phyloP scores from a whole-genome alignment of 2,888 invertebrate species.

The Argyresthia albistria region DNA sequence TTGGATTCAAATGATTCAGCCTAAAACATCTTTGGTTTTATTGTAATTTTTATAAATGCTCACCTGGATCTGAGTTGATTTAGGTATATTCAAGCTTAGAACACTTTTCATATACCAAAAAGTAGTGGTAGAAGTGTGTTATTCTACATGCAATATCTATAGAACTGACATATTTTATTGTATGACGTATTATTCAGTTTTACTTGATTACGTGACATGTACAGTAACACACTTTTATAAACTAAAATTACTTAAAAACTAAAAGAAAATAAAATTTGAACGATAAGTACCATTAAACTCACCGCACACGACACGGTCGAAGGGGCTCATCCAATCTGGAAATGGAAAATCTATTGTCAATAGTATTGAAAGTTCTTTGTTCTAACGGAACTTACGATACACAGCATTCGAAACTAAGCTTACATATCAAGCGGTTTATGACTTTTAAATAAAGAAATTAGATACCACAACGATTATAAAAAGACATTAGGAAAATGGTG shows the following conservation, averaged over 20 bases:
- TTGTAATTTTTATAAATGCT: not conserved
- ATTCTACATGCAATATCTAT: no score
- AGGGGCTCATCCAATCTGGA: slow-evolving; percentile 96
- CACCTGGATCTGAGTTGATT: not conserved
- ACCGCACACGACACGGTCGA: slow-evolving; percentile 95
- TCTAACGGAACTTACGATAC: slow-evolving; percentile 26
- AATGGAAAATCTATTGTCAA: slow-evolving; percentile 76
- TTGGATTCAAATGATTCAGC: slow-evolving; percentile 18
- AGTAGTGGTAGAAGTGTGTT: not conserved
- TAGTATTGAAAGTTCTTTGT: slow-evolving; percentile 65
- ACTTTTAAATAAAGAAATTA: no score
- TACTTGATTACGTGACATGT: not conserved
- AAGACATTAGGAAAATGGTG: no score
- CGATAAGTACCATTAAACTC: slow-evolving; percentile 89
- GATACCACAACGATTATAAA: no score
- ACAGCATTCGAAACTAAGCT: no score
- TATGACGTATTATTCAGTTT: not conserved
- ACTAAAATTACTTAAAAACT: slow-evolving; percentile 59
- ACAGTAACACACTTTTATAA: slow-evolving; percentile 11
- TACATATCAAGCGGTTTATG: no score
- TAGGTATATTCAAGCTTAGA: not conserved
- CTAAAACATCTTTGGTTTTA: not conserved
- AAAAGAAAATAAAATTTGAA: slow-evolving; percentile 74
- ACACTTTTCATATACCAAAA: not conserved
- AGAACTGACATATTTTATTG: not conserved